Evolutionary conservation across 1,140 invertebrate species (phyloP).

Genomic region (Bombus waltoni): DNA sequence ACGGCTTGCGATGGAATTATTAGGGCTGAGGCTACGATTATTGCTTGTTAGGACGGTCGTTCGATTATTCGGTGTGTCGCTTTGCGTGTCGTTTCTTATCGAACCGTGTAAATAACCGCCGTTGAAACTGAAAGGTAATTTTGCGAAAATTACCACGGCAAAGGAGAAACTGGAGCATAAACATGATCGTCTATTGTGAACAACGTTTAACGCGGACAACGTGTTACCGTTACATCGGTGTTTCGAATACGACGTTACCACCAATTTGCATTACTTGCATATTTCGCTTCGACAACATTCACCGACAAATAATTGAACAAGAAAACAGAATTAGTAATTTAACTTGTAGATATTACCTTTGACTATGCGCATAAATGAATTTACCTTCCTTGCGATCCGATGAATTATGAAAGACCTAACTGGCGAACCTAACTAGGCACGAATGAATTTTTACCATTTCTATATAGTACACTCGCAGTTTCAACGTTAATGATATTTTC

Average conservation of each 20-base stretch:
- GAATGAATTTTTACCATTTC: too few relatives aligned
- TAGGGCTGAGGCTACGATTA: conserved; percentile 86
- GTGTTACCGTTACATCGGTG: neutral
- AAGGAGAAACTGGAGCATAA: neutral
- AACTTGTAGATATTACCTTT: neutral
- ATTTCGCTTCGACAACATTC: neutral
- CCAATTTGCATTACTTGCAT: neutral
- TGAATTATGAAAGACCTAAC: neutral
- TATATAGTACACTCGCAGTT: too few relatives aligned
- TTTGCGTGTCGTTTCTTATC: conserved; percentile 88
- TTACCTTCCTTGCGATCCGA: neutral
- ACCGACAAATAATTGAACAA: neutral
- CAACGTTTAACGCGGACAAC: neutral
- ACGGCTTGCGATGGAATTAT: conserved; percentile 86
- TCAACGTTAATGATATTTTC: too few relatives aligned
- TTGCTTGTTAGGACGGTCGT: conserved; percentile 81
- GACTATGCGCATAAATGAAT: neutral
- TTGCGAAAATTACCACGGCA: neutral
- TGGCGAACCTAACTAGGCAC: too few relatives aligned
- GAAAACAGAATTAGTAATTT: neutral
- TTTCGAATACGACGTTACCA: neutral
- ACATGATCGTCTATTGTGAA: neutral
- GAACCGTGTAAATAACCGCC: conserved; percentile 84
- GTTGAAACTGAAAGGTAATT: conserved; percentile 80
- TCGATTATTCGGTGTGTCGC: conserved; percentile 83